These are phyloP conservation scores for Harpegnathos saltator DNA, from an alignment of 1,140 invertebrate genomes.

Conservation along the genomic window DNA sequence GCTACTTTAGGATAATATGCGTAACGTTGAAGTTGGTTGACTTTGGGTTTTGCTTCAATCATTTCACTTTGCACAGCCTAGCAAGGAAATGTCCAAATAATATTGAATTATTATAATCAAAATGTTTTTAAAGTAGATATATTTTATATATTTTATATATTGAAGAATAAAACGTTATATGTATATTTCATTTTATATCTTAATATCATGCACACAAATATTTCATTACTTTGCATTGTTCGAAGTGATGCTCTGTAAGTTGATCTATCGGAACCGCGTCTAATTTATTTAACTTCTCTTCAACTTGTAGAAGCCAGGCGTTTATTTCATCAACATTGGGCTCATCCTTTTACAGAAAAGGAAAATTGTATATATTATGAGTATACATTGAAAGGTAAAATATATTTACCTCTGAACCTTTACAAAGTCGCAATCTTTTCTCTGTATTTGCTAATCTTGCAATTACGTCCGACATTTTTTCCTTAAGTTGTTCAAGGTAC, in stretches of 20 bases:
- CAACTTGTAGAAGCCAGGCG: conserved; percentile 85
- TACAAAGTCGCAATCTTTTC: conserved; percentile 80
- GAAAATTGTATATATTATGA: conserved; percentile 19
- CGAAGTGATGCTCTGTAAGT: conserved; percentile 83
- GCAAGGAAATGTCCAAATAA: conserved; percentile 48
- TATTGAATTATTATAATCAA: conserved; percentile 39
- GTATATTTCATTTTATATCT: neutral
- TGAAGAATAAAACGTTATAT: conserved; percentile 17
- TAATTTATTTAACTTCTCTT: conserved; percentile 83
- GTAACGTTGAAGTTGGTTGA: conserved; percentile 82
- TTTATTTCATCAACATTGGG: conserved; percentile 86
- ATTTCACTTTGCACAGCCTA: conserved; percentile 83
- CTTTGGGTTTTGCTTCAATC: conserved; percentile 82
- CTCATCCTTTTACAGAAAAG: conserved; percentile 76
- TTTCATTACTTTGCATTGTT: conserved; percentile 84
- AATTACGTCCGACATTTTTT: conserved; percentile 85
- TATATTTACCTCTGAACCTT: conserved; percentile 78
- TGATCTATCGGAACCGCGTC: conserved; percentile 80
- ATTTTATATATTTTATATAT: conserved; percentile 5
- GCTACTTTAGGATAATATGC: conserved; percentile 83
- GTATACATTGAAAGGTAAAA: neutral
- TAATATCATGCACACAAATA: conserved; percentile 4
- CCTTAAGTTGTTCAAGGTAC: conserved; percentile 88
- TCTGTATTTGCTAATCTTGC: conserved; percentile 81
- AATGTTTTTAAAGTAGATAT: conserved; percentile 14